Conservation (phyloP, 2,888 invertebrate genomes). For the Terebella lapidaria region DNA sequence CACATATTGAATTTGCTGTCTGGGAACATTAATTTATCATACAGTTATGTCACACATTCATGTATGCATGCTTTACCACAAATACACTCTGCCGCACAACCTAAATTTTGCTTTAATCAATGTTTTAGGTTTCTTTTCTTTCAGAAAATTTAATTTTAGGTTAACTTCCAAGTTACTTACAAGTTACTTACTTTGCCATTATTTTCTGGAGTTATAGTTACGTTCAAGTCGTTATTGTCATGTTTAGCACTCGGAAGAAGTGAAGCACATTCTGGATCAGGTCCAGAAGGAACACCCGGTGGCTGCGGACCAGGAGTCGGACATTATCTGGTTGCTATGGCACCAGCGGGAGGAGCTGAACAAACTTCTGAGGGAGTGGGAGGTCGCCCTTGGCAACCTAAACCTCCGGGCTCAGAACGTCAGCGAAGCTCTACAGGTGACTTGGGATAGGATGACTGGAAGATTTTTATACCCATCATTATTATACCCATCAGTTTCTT, state of each 20-base stretch:
- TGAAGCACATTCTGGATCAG: constrained; percentile 29
- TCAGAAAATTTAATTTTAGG: too few species aligned
- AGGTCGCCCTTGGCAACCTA: constrained; percentile 32
- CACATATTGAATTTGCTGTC: neutral
- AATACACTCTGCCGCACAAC: too few species aligned
- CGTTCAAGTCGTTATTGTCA: constrained; percentile 1
- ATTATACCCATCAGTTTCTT: too few species aligned
- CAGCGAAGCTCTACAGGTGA: neutral
- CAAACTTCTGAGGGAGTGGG: constrained; percentile 32
- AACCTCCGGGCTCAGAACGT: constrained; percentile 5
- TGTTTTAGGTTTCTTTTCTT: too few species aligned
- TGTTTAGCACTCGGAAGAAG: constrained; percentile 12
- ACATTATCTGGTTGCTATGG: constrained; percentile 39
- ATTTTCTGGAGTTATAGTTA: neutral
- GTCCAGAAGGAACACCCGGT: constrained; percentile 36
- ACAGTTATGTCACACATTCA: too few species aligned
- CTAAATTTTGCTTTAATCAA: too few species aligned
- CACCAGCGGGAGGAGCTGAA: constrained; percentile 32
- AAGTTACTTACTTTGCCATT: constrained; percentile 9
- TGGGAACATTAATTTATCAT: neutral
- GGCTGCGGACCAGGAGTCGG: constrained; percentile 27
- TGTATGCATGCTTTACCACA: too few species aligned
- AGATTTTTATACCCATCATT: too few species aligned
- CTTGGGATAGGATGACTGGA: too few species aligned
- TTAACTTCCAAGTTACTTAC: neutral